phyloP scores from a whole-genome alignment of 2,797 vertebrate species.

The Gephyroberyx darwinii region DNA sequence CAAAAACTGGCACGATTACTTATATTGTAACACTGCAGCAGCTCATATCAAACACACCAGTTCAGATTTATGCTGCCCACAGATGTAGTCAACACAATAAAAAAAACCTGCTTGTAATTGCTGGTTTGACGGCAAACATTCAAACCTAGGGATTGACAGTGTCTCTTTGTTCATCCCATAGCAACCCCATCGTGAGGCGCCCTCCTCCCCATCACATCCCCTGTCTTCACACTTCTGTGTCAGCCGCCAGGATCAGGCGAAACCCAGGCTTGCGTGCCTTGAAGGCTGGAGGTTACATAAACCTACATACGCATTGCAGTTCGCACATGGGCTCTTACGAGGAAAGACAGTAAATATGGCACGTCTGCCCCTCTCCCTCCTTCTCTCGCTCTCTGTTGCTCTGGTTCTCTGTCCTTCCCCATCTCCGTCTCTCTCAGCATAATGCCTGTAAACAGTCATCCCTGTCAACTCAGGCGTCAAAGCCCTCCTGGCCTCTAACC shows the following conservation, averaged over 20 bases:
- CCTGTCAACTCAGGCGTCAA: conserved; percentile 64
- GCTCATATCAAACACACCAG: conserved; percentile 39
- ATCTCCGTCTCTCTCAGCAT: conserved; percentile 34
- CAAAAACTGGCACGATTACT: conserved; percentile 7
- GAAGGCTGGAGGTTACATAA: conserved; percentile 85
- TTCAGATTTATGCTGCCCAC: conserved; percentile 35
- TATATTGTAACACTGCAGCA: conserved; percentile 17
- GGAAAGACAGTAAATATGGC: conserved; percentile 74
- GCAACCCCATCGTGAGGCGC: conserved; percentile 60
- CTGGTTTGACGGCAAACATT: conserved; percentile 74
- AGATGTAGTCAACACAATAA: conserved; percentile 52
- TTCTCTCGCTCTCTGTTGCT: conserved; percentile 20
- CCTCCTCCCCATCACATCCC: conserved; percentile 70
- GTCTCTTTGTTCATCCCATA: conserved; percentile 78
- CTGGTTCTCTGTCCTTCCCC: conserved; percentile 12
- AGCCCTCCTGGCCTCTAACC: conserved; percentile 68
- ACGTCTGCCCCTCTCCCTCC: conserved; percentile 55
- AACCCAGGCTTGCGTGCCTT: conserved; percentile 64
- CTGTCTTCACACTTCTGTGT: conserved; percentile 77
- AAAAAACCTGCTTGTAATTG: conserved; percentile 67
- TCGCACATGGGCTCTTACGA: conserved; percentile 80
- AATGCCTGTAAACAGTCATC: conserved; percentile 59
- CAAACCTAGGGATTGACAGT: conserved; percentile 73
- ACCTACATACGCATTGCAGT: conserved; percentile 80
- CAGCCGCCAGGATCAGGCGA: conserved; percentile 82